Conservation (phyloP, 1,140 invertebrate species). For the Oedothorax gibbosus region DNA sequence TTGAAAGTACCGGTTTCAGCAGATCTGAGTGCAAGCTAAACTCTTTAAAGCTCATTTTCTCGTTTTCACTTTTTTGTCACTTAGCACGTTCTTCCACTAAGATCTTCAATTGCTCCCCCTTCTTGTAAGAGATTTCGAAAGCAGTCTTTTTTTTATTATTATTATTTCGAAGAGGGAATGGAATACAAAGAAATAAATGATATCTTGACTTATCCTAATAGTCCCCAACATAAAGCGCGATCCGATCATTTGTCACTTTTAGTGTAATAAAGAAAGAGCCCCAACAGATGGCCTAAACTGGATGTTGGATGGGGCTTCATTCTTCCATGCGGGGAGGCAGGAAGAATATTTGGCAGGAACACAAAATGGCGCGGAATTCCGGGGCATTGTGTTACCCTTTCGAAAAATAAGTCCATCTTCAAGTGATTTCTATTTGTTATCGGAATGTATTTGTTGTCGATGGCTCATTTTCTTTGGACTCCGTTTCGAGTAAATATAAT, state of each 20-base stretch:
- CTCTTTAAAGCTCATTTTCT: neutral
- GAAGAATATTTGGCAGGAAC: neutral
- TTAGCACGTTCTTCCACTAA: neutral
- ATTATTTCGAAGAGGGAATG: neutral
- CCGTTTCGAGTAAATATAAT: too few relatives aligned
- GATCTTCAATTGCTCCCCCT: neutral
- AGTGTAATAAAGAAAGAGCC: slow-evolving; percentile 30
- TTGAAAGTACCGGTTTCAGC: too few relatives aligned
- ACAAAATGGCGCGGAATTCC: neutral
- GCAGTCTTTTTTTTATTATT: neutral
- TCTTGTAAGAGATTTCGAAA: neutral
- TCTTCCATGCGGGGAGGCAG: neutral
- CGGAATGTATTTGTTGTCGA: too few relatives aligned
- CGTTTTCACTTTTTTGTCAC: neutral
- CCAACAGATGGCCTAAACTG: slow-evolving; percentile 35
- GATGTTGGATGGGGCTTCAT: slow-evolving; percentile 15
- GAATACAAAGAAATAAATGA: slow-evolving; percentile 21
- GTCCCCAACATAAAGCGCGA: slow-evolving; percentile 14
- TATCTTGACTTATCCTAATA: slow-evolving; percentile 42
- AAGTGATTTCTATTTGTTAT: too few relatives aligned
- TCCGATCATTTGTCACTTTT: slow-evolving; percentile 19
- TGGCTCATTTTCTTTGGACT: too few relatives aligned
- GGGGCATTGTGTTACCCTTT: too few relatives aligned
- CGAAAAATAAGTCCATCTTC: too few relatives aligned
- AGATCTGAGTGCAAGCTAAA: neutral